phyloP scores from a whole-genome alignment of 2,888 invertebrate genomes.

The Galeopsomyia nigrocyanea region DNA sequence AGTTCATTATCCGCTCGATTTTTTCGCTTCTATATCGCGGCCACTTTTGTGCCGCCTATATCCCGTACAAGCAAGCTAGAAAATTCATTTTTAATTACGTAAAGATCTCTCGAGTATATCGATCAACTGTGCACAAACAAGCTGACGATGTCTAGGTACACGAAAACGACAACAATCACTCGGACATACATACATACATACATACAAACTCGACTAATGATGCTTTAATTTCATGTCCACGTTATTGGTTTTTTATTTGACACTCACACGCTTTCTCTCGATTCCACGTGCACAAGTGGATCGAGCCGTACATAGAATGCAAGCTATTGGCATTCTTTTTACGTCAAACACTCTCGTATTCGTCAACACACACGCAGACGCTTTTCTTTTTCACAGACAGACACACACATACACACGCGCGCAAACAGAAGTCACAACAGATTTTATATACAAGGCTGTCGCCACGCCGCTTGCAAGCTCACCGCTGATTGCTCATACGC shows the following conservation, averaged over 20 bases:
- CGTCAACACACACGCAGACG: conserved; percentile 54
- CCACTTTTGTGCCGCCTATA: too few species aligned
- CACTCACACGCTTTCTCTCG: too few species aligned
- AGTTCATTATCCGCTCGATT: too few species aligned
- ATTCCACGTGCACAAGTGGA: too few species aligned
- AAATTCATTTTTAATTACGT: conserved; percentile 43
- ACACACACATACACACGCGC: conserved; percentile 44
- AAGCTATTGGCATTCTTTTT: conserved; percentile 58
- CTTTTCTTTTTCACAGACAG: conserved; percentile 3
- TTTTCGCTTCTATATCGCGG: too few species aligned
- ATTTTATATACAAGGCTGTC: conserved; percentile 54
- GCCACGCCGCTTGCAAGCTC: conserved; percentile 67
- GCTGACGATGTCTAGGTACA: conserved; percentile 6
- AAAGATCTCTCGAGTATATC: not conserved
- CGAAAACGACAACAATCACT: not conserved
- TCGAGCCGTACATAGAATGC: conserved; percentile 16
- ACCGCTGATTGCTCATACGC: conserved; percentile 67
- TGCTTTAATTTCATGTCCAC: too few species aligned
- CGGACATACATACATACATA: not conserved
- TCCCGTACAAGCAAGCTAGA: conserved; percentile 38
- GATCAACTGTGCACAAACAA: conserved; percentile 38
- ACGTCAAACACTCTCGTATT: conserved; percentile 53
- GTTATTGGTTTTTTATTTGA: too few species aligned
- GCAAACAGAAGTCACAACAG: conserved; percentile 51
- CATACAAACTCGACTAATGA: too few species aligned